phyloP scores from a whole-genome alignment of 2,797 vertebrate species.

The Telmatherina bonti region DNA sequence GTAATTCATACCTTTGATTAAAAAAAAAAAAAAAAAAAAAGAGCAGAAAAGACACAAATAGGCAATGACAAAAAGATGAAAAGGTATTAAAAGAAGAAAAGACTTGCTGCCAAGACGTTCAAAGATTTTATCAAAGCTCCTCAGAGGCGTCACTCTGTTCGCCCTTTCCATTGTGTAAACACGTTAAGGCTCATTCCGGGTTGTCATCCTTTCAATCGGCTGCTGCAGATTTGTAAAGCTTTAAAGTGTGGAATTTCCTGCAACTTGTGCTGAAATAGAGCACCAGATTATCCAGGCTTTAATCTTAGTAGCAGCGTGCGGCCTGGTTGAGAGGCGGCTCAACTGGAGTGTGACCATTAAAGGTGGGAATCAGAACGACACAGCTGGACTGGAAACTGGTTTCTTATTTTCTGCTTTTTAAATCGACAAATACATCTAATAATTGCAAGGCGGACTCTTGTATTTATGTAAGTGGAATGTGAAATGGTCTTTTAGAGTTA shows the following conservation, averaged over 20 bases:
- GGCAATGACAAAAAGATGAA: constrained; percentile 15
- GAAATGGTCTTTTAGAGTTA: neutral
- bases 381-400: constrained; percentile 31
- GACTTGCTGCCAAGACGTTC: constrained; percentile 42
- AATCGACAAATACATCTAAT: neutral
- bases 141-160: constrained; percentile 43
- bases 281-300: neutral
- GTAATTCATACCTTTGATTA: neutral
- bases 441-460: neutral
- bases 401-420: neutral
- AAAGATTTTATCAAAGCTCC: constrained; percentile 70
- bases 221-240: constrained; percentile 6
- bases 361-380: constrained; percentile 44
- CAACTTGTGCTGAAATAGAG: neutral
- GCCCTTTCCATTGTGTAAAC: constrained; percentile 48
- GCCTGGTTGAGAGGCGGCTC: constrained; percentile 41
- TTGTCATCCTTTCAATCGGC: constrained; percentile 42
- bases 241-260: neutral
- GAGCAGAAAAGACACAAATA: neutral
- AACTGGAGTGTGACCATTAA: constrained; percentile 47
- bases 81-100: neutral
- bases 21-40: too few species aligned
- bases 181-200: constrained; percentile 53
- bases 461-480: neutral
- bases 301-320: constrained; percentile 25